Base-by-base conservation (phyloP, 1,140 invertebrate species). In the Drosophila mayri region DNA sequence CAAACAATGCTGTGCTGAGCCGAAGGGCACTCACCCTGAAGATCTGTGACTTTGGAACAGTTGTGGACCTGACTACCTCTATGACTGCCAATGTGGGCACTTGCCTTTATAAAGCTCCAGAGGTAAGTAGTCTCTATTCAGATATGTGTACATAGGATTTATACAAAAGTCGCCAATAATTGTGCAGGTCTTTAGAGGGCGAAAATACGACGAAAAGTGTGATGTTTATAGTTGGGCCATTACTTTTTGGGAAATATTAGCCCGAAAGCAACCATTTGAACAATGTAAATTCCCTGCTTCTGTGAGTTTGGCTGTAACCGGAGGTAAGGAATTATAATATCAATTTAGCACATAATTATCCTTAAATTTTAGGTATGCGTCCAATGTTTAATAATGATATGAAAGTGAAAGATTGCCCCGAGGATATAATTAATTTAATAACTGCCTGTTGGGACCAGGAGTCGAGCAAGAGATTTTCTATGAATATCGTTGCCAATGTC, bases 171-270 rank as follows among this genome's bases (percentile, higher is more conserved):
- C 11, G 20, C 12, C 20, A 16, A 22, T 9, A n/a, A 11, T n/a
- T 25, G 9, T 49, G 25, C 46, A 49, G 46, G 25, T 49, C 46
- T 49, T 49, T 28, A 0, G 94, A 93, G 95, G 95, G 47, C 95
- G 94, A 37, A 95, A 93, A 35, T 99, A 99, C 92, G 98, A 97
- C 63, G 98, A 99, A 93, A 99, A 99, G 93, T 99, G 98, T 95
- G 99, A 99, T 95, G 96, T 99, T 37, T 99, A 98, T 91, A 99
- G 98, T 93, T 99, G 97, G 97, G 97, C 97, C 25, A 98, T 99
- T 46, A 99, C 99, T 68, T 92, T 99, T n/a, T 99, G 98, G 98
- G 98, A 99, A 93, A 96, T 99, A 28, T 90, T 99, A 22, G 96
- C 98, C 3, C 94, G 98, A 74, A 94, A 95, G 91, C 97, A 97